Evolutionary conservation across 2,888 invertebrate genomes (phyloP).

Genomic region (Plagiodera versicolora): DNA sequence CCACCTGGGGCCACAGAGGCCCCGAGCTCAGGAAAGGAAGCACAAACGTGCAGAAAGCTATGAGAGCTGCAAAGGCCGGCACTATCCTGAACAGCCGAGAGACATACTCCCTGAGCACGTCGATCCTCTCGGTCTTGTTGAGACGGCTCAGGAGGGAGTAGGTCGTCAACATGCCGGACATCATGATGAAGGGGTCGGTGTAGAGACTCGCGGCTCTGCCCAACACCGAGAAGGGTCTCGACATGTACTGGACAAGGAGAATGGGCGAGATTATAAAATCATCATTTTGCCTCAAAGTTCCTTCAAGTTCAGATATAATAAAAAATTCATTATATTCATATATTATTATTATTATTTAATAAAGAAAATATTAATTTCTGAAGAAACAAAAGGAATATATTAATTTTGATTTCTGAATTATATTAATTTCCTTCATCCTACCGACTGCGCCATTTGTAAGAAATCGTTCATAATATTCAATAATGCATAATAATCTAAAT

Average conservation of each 20-base stretch:
- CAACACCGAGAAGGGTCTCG: slow-evolving; percentile 67
- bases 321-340: no score
- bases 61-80: slow-evolving; percentile 66
- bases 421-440: no score
- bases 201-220: slow-evolving; percentile 70
- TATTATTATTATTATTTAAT: no score
- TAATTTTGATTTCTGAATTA: no score
- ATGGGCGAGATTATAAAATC: no score
- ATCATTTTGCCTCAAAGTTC: no score
- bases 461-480: no score
- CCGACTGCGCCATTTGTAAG: no score
- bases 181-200: slow-evolving; percentile 72
- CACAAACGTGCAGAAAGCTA: slow-evolving; percentile 66
- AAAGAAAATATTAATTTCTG: no score
- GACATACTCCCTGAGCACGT: slow-evolving; percentile 63
- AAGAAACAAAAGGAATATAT: no score
- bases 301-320: no score
- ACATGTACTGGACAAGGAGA: slow-evolving; percentile 64
- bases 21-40: slow-evolving; percentile 65
- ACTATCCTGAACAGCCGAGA: slow-evolving; percentile 66
- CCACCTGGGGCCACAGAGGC: slow-evolving; percentile 71
- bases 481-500: no score
- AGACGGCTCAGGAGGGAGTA: slow-evolving; percentile 65
- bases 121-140: slow-evolving; percentile 58
- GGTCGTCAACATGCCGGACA: slow-evolving; percentile 68